Percentiles rank a stretch among this genome's conserved stretches.
Evolutionary conservation across 2,797 vertebrate species (phyloP).

Genomic region (Salarias fasciatus): DNA sequence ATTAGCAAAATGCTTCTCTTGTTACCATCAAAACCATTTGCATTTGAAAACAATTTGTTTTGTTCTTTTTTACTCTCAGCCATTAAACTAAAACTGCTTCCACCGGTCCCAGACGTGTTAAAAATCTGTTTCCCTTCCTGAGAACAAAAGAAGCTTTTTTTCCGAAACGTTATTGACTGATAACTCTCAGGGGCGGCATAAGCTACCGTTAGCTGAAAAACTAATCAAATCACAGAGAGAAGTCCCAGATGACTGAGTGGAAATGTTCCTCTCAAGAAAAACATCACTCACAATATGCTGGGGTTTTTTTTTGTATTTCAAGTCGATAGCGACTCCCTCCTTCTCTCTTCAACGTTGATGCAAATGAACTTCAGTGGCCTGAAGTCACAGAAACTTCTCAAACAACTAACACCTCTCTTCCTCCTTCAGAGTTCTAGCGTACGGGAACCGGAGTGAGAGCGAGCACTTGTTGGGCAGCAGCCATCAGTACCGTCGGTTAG

Average conservation of each 20-base stretch:
- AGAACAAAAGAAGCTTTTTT: slow-evolving; percentile 42
- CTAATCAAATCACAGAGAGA: slow-evolving; percentile 36
- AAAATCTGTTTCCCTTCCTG: not conserved
- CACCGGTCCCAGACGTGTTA: no score
- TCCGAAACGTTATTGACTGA: slow-evolving; percentile 19
- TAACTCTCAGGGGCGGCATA: slow-evolving; percentile 5
- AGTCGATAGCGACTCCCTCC: no score
- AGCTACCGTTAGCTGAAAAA: slow-evolving; percentile 20
- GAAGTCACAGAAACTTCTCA: no score
- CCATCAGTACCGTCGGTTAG: slow-evolving; percentile 13
- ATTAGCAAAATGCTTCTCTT: slow-evolving; percentile 18
- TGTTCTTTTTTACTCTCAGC: no score
- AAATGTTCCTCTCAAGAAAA: slow-evolving; percentile 9
- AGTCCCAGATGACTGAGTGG: not conserved
- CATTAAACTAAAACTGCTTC: slow-evolving; percentile 9
- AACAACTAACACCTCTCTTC: no score
- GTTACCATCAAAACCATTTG: slow-evolving; percentile 38
- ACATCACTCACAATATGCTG: no score
- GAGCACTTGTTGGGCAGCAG: no score
- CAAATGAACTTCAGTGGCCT: slow-evolving; percentile 6
- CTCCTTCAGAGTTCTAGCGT: not conserved
- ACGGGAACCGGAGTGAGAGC: not conserved
- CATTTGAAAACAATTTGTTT: slow-evolving; percentile 39
- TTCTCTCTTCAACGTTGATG: no score
- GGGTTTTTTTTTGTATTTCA: no score